These are phyloP conservation scores for Synanthedon andrenaeformis DNA, from an alignment of 2,888 invertebrate genomes.

Conservation along the genomic window DNA sequence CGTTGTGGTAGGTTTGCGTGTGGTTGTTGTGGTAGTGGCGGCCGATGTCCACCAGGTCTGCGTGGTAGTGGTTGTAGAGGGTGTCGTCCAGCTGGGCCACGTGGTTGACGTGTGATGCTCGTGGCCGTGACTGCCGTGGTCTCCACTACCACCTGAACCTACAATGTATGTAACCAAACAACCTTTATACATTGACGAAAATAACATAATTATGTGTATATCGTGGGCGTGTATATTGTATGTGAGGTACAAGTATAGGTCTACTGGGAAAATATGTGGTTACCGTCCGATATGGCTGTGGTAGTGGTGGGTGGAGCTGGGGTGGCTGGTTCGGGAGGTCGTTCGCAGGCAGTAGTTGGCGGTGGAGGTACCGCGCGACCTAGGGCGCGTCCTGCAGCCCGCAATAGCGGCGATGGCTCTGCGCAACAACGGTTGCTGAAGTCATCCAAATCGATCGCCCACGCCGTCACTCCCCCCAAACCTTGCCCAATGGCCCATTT, in stretches of 20 bases:
- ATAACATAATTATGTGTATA: conserved; percentile 1
- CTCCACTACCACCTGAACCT: conserved; percentile 33
- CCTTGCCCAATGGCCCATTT: conserved; percentile 79
- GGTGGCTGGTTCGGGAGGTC: conserved; percentile 79
- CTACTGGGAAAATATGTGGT: neutral
- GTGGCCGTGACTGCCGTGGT: conserved; percentile 29
- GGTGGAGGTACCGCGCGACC: conserved; percentile 69
- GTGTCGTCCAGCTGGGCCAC: conserved; percentile 54
- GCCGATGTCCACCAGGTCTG: conserved; percentile 37
- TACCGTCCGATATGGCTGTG: conserved; percentile 62
- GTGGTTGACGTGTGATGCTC: conserved; percentile 47
- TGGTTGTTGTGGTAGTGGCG: conserved; percentile 18
- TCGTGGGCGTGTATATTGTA: neutral
- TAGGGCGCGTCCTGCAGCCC: conserved; percentile 81
- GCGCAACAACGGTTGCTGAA: conserved; percentile 86
- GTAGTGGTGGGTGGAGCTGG: conserved; percentile 82
- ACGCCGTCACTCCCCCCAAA: conserved; percentile 85
- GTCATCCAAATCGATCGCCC: conserved; percentile 91
- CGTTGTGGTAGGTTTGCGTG: conserved; percentile 12
- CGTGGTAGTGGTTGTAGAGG: conserved; percentile 39
- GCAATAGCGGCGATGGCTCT: conserved; percentile 82
- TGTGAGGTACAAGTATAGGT: neutral
- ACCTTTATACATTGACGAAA: conserved; percentile 12
- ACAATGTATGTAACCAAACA: conserved; percentile 7
- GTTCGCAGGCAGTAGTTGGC: conserved; percentile 72